Percentiles rank a stretch among this genome's conserved stretches.
Evolutionary conservation across 2,797 vertebrate genomes (phyloP).

Genomic region (Iguana delicatissima): DNA sequence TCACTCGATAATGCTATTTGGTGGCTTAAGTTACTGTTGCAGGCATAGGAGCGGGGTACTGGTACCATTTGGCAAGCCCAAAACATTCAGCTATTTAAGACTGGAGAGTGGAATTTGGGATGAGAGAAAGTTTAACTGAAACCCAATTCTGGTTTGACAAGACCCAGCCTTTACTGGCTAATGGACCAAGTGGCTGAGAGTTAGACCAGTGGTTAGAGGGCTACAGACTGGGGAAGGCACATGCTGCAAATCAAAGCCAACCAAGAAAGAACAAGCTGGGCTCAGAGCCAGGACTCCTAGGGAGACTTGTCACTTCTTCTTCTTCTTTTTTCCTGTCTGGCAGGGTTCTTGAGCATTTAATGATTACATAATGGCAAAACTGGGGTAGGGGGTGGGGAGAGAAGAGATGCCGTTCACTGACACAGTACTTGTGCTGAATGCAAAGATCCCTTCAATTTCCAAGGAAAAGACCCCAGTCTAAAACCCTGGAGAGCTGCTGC

Average conservation of each 20-base stretch:
- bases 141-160: background rate
- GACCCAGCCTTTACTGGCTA: background rate
- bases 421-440: background rate
- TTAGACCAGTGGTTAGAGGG: background rate
- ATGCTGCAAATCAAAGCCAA: constrained; percentile 9
- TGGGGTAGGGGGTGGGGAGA: background rate
- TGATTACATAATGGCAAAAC: constrained; percentile 17
- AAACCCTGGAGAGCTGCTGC: background rate
- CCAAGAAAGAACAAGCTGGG: constrained; percentile 4
- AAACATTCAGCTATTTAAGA: background rate
- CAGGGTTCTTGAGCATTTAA: background rate
- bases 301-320: background rate
- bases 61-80: background rate
- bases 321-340: background rate
- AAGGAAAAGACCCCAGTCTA: background rate
- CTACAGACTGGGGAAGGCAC: background rate
- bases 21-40: too few species aligned
- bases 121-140: background rate
- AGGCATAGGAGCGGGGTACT: background rate
- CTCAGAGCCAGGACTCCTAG: background rate
- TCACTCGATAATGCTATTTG: background rate
- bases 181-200: background rate
- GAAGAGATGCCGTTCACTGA: background rate
- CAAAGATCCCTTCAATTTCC: background rate
- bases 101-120: background rate